A percentile compares a stretch with the other conserved stretches of the same genome.
phyloP scores from a whole-genome alignment of 2,888 invertebrate species.

The Cepaea hortensis region DNA sequence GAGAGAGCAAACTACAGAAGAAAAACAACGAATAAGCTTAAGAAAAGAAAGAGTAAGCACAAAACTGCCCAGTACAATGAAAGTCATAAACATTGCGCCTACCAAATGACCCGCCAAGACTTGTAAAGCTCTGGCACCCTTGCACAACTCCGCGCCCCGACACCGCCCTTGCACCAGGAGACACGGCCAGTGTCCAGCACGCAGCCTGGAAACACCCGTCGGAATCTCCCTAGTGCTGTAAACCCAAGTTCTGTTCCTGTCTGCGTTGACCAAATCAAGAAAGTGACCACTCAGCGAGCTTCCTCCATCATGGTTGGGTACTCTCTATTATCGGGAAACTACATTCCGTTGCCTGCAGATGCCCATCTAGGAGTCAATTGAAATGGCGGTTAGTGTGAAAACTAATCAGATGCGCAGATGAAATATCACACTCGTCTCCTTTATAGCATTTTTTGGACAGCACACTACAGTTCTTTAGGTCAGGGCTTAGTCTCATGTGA shows the following conservation, averaged over 20 bases:
- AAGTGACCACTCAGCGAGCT: neutral
- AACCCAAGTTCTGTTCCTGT: neutral
- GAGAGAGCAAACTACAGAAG: neutral
- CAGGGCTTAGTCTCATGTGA: neutral
- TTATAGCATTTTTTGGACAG: neutral
- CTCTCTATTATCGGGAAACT: neutral
- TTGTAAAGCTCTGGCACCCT: no score
- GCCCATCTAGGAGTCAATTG: neutral
- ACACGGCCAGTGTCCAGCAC: neutral
- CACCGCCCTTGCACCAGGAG: neutral
- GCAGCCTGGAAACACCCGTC: constrained; percentile 1
- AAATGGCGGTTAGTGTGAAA: constrained; percentile 39
- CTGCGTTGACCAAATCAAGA: neutral
- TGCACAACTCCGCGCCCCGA: no score
- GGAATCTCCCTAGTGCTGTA: constrained; percentile 6
- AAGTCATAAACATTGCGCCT: neutral
- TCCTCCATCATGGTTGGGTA: neutral
- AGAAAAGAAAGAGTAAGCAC: neutral
- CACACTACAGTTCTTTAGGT: no score
- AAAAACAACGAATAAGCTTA: neutral
- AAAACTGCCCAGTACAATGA: neutral
- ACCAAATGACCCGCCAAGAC: no score
- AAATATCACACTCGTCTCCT: constrained; percentile 29
- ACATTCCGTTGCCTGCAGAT: constrained; percentile 9
- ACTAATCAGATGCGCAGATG: constrained; percentile 48